Conservation (phyloP, 2,888 invertebrate genomes). For the Apeira syringaria region DNA sequence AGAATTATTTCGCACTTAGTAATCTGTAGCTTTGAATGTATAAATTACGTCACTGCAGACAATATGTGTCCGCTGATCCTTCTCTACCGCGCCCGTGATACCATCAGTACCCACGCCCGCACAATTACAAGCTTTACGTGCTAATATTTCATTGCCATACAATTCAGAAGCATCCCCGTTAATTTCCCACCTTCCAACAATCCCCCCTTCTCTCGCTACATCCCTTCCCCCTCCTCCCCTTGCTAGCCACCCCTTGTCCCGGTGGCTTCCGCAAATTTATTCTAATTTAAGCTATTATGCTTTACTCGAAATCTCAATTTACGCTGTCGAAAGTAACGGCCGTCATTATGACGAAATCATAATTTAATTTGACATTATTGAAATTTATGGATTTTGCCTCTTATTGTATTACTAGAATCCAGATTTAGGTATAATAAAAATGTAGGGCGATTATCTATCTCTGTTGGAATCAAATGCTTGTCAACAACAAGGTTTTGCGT, state of each 20-base stretch:
- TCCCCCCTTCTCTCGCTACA: neutral
- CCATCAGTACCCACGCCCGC: neutral
- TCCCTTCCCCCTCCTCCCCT: neutral
- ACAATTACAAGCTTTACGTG: constrained; percentile 4
- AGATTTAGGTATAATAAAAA: too few species aligned
- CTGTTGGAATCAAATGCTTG: too few species aligned
- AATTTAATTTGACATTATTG: constrained; percentile 5
- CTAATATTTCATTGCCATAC: constrained; percentile 20
- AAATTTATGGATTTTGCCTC: constrained; percentile 10
- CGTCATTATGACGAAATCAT: constrained; percentile 6
- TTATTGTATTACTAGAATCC: too few species aligned
- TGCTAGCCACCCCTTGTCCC: neutral
- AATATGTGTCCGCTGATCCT: too few species aligned
- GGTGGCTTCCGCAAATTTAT: constrained; percentile 11
- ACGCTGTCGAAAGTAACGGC: constrained; percentile 7
- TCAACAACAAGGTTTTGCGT: too few species aligned
- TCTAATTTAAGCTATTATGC: constrained; percentile 15
- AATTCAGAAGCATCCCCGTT: neutral
- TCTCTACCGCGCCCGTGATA: neutral
- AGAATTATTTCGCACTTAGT: too few species aligned
- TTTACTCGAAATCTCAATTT: constrained; percentile 13
- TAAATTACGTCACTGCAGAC: too few species aligned
- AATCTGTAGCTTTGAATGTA: too few species aligned
- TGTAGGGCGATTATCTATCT: too few species aligned
- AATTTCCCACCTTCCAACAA: neutral